phyloP scores from a whole-genome alignment of 2,888 invertebrate genomes.

The Epinotia nisella region DNA sequence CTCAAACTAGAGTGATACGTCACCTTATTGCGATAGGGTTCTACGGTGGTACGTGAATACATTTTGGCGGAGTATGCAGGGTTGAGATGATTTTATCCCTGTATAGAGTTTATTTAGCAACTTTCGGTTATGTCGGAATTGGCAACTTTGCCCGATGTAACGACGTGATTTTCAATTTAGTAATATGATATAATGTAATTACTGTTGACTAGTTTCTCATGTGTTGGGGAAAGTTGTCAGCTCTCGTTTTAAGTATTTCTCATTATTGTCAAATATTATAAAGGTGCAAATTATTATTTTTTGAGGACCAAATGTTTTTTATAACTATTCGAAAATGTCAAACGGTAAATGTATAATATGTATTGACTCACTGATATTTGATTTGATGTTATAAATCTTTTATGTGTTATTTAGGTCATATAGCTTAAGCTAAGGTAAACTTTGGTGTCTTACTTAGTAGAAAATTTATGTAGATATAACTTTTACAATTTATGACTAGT shows the following conservation, averaged over 20 bases:
- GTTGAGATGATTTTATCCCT: not conserved
- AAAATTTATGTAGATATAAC: no score
- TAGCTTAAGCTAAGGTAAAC: conserved; percentile 3
- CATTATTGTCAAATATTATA: conserved; percentile 5
- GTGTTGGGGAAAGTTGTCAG: not conserved
- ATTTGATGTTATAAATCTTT: not conserved
- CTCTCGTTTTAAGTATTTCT: not conserved
- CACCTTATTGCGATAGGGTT: no score
- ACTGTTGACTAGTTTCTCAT: not conserved
- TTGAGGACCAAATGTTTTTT: conserved; percentile 30
- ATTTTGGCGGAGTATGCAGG: not conserved
- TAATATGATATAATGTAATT: not conserved
- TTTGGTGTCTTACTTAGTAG: not conserved
- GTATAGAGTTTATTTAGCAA: not conserved
- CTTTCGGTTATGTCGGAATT: not conserved
- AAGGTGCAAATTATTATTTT: conserved; percentile 19
- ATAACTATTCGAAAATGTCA: not conserved
- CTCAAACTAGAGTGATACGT: no score
- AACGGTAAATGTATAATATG: conserved; percentile 2
- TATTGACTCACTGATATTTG: not conserved
- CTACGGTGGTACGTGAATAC: no score
- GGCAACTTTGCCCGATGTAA: not conserved
- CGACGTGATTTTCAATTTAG: not conserved
- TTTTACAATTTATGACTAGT: no score
- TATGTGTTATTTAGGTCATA: conserved; percentile 12